These are phyloP conservation scores for Datnioides undecimradiatus DNA, from an alignment of 2,113 vertebrate species.

Conservation along the genomic window DNA sequence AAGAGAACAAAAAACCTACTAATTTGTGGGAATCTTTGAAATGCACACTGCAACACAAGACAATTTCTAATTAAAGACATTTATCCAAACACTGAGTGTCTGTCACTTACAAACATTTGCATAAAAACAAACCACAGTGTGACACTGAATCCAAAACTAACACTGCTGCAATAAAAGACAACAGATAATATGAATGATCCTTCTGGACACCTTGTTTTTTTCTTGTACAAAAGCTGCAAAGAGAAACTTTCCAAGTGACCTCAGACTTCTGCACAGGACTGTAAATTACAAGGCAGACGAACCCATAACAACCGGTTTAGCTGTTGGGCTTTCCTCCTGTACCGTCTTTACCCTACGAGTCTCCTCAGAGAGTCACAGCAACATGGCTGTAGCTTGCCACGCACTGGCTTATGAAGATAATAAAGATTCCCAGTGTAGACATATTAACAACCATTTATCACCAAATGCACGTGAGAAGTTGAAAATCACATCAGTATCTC, in stretches of 20 bases:
- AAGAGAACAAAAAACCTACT: conserved; percentile 35
- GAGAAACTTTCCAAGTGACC: conserved; percentile 31
- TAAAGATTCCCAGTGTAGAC: neutral
- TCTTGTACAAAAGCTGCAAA: conserved; percentile 9
- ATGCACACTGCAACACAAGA: neutral
- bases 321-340: conserved; percentile 29
- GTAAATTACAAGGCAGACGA: conserved; percentile 55
- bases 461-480: neutral
- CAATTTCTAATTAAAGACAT: conserved; percentile 39
- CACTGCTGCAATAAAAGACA: neutral
- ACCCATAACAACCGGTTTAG: conserved; percentile 38
- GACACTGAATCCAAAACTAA: conserved; percentile 9
- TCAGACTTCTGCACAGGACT: conserved; percentile 28
- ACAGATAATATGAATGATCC: neutral
- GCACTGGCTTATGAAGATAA: conserved; percentile 4
- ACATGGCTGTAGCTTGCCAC: neutral
- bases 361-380: conserved; percentile 2
- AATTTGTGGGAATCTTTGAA: conserved; percentile 32
- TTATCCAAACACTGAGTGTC: conserved; percentile 31
- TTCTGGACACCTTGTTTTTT: too few relatives aligned
- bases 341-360: neutral
- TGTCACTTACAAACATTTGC: neutral
- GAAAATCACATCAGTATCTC: neutral
- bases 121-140: conserved; percentile 20
- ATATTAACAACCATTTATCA: neutral